Percentiles rank a stretch among this genome's conserved stretches.
Conservation (phyloP, 2,113 vertebrate species). For the Pyxicephalus adspersus region DNA sequence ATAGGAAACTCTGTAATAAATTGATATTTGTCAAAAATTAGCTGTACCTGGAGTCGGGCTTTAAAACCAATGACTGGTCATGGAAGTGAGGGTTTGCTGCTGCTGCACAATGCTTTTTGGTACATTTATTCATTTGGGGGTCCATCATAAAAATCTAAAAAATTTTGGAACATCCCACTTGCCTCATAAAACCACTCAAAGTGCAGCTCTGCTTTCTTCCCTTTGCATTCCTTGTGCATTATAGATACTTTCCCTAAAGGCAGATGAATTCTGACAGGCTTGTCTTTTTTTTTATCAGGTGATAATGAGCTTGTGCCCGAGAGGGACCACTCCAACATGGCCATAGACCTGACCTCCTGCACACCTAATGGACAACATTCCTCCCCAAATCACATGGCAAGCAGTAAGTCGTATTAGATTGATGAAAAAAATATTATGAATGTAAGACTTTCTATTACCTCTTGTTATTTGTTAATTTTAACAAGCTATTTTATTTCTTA, state of each 20-base stretch:
- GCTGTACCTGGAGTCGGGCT: too few species aligned
- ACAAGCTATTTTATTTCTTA: too few species aligned
- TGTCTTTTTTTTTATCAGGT: conserved; percentile 77
- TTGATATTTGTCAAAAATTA: too few species aligned
- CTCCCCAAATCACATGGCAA: conserved; percentile 87
- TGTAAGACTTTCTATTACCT: too few species aligned
- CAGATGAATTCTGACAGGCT: conserved; percentile 3
- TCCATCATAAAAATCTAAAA: not conserved
- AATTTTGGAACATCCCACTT: not conserved
- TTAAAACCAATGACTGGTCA: not conserved
- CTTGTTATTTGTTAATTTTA: too few species aligned
- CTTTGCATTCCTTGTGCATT: conserved; percentile 23
- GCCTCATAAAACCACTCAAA: conserved; percentile 1
- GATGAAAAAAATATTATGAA: too few species aligned
- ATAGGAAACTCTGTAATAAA: too few species aligned
- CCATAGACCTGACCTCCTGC: conserved; percentile 88
- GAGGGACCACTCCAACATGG: conserved; percentile 88
- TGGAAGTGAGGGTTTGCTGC: not conserved
- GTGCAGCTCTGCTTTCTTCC: conserved; percentile 3
- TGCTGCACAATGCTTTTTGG: too few species aligned
- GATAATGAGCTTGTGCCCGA: conserved; percentile 93
- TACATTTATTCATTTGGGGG: not conserved
- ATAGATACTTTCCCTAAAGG: conserved; percentile 15
- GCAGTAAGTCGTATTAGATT: conserved; percentile 82
- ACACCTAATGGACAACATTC: conserved; percentile 89